These are phyloP conservation scores for Myotis daubentonii DNA, from an alignment of 2,797 vertebrate genomes.

Conservation along the genomic window DNA sequence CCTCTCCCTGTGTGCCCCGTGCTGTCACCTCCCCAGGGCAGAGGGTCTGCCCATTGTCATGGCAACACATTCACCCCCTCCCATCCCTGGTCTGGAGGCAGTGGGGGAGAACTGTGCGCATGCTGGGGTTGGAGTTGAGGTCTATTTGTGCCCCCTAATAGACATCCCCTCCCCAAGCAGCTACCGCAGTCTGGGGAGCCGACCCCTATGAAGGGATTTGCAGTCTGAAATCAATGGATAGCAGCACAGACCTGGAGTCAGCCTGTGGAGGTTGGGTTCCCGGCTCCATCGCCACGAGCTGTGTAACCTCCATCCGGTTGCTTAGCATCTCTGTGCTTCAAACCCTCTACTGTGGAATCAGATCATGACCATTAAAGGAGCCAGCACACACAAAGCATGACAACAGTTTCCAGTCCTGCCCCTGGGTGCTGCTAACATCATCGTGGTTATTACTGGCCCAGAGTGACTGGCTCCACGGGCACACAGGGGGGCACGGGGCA, in stretches of 20 bases:
- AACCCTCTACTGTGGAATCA: neutral
- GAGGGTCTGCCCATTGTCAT: too few species aligned
- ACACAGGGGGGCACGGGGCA: accelerated
- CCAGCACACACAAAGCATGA: accelerated
- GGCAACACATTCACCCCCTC: accelerated
- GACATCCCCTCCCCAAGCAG: neutral
- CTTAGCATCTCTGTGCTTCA: neutral
- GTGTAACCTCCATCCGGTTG: neutral
- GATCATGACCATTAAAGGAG: accelerated
- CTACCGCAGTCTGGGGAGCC: neutral
- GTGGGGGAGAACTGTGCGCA: accelerated
- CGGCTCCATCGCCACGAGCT: neutral
- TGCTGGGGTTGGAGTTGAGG: too few species aligned
- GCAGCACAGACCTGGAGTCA: neutral
- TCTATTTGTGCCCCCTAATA: accelerated
- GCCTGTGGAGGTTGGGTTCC: neutral
- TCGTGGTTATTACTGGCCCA: accelerated
- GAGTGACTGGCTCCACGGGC: neutral
- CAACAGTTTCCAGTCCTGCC: accelerated
- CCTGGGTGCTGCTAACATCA: accelerated
- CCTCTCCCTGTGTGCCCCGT: neutral
- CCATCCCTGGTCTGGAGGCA: accelerated
- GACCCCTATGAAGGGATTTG: neutral
- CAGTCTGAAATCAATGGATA: neutral
- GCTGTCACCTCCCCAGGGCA: too few species aligned